Base-by-base conservation (phyloP, 2,888 invertebrate genomes). In the Dorcus parallelipipedus region DNA sequence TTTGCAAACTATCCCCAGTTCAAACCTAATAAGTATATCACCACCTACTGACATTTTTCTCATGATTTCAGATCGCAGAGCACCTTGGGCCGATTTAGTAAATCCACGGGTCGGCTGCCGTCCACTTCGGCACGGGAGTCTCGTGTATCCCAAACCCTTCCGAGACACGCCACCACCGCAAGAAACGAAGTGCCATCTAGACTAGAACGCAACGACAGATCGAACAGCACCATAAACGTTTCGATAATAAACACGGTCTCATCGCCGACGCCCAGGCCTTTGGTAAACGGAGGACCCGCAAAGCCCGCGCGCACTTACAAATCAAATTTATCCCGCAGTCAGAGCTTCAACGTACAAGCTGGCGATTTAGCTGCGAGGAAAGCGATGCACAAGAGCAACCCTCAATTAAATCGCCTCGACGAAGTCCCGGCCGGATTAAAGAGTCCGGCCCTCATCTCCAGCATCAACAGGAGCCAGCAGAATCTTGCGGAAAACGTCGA, bases 391-490 rank as follows among this genome's bases (percentile, higher is more conserved):
- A 90, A 89, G 74, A 91, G 90, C 3, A 91, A 89, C 76, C 88
- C 91, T 39, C 90, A 91, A 73, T 79, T 92, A 48, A 87, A 87
- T 71, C 81, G 86, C 17, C 77, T 89, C 49, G 86, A 87, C 65
- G 88, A 89, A 71, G 86, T 84, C 7, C 88, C 87, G 0, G 43
- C 62, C 0, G 66, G 63, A 9, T 78, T 91, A 7, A 92, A 93
- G 75, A 93, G 92, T 74, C 93, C 93, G 0, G 91, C 92, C 42
- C 89, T 94, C 64, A 89, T 94, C 41, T 91, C 92, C 57, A 89
- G 91, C 65, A 89, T 93, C 61, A 92, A 89, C 73, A 84, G 93
- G 64, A 92, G 92, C 76, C 91, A 91, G 72, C 84, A 88, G 61
- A 92, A 93, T 74, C 78, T 93, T 26, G 85, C 87, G 26, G 87